These are phyloP conservation scores for Eurystomus glaucurus DNA, from an alignment of 2,797 vertebrate species.

Conservation along the genomic window DNA sequence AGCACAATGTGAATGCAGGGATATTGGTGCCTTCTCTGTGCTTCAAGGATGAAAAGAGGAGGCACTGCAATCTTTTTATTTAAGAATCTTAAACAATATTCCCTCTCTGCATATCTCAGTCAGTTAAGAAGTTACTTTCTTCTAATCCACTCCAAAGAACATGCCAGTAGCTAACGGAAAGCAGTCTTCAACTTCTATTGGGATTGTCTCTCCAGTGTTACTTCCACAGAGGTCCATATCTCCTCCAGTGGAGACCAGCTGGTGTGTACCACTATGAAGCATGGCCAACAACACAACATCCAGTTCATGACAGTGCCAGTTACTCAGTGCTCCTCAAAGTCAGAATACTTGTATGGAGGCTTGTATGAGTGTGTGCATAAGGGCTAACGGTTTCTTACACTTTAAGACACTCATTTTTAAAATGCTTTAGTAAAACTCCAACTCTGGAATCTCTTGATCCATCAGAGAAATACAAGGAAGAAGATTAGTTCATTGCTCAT, in stretches of 20 bases:
- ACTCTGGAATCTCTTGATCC: not conserved
- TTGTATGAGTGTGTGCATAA: not conserved
- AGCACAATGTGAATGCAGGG: not conserved
- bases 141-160: not conserved
- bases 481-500: not conserved
- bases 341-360: not conserved
- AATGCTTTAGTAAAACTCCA: not conserved
- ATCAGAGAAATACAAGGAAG: not conserved
- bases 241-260: not conserved
- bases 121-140: not conserved
- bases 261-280: not conserved
- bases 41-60: not conserved
- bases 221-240: not conserved
- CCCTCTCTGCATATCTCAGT: not conserved
- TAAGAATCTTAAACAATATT: not conserved
- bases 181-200: not conserved
- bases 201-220: not conserved
- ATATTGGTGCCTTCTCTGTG: not conserved
- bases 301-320: not conserved
- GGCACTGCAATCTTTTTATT: not conserved
- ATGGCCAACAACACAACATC: not conserved
- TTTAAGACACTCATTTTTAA: not conserved
- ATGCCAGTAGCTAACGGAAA: not conserved
- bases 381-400: not conserved
- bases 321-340: not conserved